Conservation (phyloP, 1,140 invertebrate genomes). For the Anoplophora glabripennis region DNA sequence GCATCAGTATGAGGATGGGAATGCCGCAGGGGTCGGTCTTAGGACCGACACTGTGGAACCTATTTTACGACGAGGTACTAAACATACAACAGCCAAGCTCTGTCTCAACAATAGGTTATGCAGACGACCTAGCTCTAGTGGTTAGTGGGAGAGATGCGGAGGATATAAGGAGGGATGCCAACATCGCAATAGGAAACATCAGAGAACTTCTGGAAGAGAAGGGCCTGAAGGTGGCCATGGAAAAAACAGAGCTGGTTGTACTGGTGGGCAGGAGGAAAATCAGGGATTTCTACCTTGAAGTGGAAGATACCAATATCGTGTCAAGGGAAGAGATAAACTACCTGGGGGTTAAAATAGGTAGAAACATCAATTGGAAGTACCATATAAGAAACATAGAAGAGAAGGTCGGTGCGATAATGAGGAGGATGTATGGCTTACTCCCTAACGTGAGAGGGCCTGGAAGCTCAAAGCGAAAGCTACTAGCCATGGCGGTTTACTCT, state of each 20-base stretch:
- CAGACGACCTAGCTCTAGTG: conserved; percentile 13
- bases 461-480: too few relatives aligned
- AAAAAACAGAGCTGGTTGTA: conserved; percentile 7
- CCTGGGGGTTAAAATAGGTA: too few relatives aligned
- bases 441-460: too few relatives aligned
- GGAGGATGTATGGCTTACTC: too few relatives aligned
- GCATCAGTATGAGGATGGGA: conserved; percentile 19
- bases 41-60: conserved; percentile 47
- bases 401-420: too few relatives aligned
- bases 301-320: neutral
- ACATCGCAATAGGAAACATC: neutral
- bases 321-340: neutral
- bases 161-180: neutral
- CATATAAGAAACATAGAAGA: too few relatives aligned
- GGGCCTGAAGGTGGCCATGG: neutral
- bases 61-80: conserved; percentile 45
- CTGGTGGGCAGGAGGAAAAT: neutral
- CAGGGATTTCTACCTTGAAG: neutral
- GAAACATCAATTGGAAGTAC: too few relatives aligned
- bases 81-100: conserved; percentile 27
- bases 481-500: too few relatives aligned
- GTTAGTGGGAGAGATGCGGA: neutral
- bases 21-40: conserved; percentile 51
- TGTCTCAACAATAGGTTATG: neutral
- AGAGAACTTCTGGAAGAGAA: neutral